Base-by-base conservation (phyloP, 2,797 vertebrate species). In the Pelodytes ibericus region DNA sequence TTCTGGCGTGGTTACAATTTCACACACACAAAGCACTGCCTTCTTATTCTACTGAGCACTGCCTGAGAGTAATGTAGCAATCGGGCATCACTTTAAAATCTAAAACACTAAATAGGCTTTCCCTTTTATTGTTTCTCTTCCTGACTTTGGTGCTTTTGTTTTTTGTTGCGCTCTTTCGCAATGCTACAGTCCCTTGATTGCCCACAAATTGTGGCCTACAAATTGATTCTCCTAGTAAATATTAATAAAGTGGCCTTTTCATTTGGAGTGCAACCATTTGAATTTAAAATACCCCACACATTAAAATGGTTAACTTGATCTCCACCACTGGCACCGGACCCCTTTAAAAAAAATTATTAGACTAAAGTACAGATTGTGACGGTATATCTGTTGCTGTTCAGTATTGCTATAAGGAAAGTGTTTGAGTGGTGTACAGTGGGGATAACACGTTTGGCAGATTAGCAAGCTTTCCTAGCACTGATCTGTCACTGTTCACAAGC, bases 61-160 rank as follows among this genome's bases (percentile, higher is more conserved):
- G 60, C 56, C 56, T 30, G 5, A 16, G 26, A 30, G 5, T 22
- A 22, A 15, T 36, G n/a, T 44, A 70, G 41, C 6, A n/a, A 58
- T 15, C 47, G 31, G 66, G 26, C 60, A 25, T 33, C 60, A 44
- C 68, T 47, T 26, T 56, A 5, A 61, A 36, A 10, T 62, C 18
- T 72, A 47, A 20, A 78, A 78, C 76, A 78, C 76, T 78, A 68
- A 78, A 53, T n/a, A n/a, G n/a, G 26, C 16, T 39, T 5, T 29
- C 26, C 1, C 29, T 58, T 24, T 22, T 24, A 51, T 26, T 57
- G 4, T 24, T 47, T 41, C 58, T 51, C 11, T 56, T 61, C 2
- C 16, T 9, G 11, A 15, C 18, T 10, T 74, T 27, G 57, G 33
- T 25, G 13, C 5, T 47, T 57, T 64, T 16, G 33, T 60, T 26